A percentile compares a stretch with the other conserved stretches of the same genome.
These are phyloP conservation scores for Scomber japonicus DNA, from an alignment of 2,113 vertebrate species.

Conservation along the genomic window DNA sequence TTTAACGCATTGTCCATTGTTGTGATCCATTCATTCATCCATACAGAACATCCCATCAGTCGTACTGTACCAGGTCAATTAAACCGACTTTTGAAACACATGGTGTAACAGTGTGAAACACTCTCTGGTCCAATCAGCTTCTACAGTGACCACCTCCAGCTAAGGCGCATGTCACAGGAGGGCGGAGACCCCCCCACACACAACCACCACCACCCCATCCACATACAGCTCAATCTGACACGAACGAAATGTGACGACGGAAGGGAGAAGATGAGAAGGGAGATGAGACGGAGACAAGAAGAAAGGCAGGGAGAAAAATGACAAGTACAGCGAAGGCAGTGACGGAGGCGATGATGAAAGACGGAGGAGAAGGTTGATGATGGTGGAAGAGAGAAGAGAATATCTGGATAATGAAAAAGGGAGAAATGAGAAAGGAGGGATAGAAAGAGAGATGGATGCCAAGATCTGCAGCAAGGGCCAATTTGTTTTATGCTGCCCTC, in stretches of 20 bases:
- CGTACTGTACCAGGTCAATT: conserved; percentile 20
- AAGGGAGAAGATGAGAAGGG: conserved; percentile 46
- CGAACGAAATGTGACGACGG: conserved; percentile 32
- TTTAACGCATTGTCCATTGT: background rate
- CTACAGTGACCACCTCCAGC: conserved; percentile 21
- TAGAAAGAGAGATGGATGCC: conserved; percentile 21
- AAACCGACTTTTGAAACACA: conserved; percentile 21
- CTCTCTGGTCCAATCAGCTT: conserved; percentile 29
- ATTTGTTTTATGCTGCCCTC: conserved; percentile 5
- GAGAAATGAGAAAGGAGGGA: conserved; percentile 5
- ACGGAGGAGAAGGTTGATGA: background rate
- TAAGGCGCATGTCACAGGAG: conserved; percentile 4
- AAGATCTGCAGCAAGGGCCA: conserved; percentile 19
- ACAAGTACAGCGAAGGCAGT: conserved; percentile 24
- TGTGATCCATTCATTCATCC: background rate
- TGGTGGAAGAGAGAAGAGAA: background rate
- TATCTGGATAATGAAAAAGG: conserved; percentile 19
- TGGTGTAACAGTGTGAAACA: conserved; percentile 65
- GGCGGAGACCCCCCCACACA: background rate
- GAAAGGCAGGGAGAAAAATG: conserved; percentile 35
- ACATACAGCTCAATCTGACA: conserved; percentile 26
- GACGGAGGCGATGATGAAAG: conserved; percentile 55
- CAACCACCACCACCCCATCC: background rate
- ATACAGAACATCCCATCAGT: background rate
- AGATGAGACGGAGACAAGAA: conserved; percentile 45